Conservation (phyloP, 2,888 invertebrate genomes). For the Papilio elwesi region DNA sequence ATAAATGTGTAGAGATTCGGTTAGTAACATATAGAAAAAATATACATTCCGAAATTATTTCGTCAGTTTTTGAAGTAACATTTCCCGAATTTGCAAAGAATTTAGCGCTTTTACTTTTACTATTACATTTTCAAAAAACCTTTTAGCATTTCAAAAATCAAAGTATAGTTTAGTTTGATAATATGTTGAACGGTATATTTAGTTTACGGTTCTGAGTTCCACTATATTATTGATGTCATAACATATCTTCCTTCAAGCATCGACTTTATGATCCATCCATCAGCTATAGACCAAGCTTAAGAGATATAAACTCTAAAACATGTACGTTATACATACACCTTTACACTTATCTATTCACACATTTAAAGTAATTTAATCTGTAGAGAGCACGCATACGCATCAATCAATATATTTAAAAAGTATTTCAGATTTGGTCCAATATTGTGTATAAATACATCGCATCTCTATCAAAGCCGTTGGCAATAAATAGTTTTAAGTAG, state of each 20-base stretch:
- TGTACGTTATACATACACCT: not conserved
- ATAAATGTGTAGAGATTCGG: not conserved
- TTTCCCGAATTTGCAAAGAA: not conserved
- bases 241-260: no score
- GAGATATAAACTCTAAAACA: slow-evolving; percentile 22
- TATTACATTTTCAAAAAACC: not conserved
- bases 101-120: not conserved
- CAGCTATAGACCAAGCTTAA: not conserved
- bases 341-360: slow-evolving; percentile 7
- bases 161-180: no score
- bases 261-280: not conserved
- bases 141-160: no score
- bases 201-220: no score
- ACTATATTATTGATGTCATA: no score
- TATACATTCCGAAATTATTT: not conserved
- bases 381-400: slow-evolving; percentile 42
- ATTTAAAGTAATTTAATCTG: slow-evolving; percentile 9
- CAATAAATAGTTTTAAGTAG: slow-evolving; percentile 55
- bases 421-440: slow-evolving; percentile 73
- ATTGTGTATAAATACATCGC: slow-evolving; percentile 57
- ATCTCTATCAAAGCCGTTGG: slow-evolving; percentile 42
- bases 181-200: no score
- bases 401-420: slow-evolving; percentile 55
- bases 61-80: not conserved
- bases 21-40: not conserved